Conservation (phyloP, 2,888 invertebrate genomes). For the Glyphotaelius pellucidus region DNA sequence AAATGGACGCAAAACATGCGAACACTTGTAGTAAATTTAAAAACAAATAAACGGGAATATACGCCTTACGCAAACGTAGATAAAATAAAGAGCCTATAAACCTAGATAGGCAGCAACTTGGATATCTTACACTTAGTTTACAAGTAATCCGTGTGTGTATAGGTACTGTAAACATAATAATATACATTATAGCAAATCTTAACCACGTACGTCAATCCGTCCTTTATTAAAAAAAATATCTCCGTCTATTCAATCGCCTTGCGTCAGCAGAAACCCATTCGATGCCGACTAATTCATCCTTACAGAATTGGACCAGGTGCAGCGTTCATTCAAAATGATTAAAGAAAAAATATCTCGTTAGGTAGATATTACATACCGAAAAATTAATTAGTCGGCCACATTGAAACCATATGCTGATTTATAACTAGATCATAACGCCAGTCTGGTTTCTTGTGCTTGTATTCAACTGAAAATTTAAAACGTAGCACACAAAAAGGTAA, state of each 20-base stretch:
- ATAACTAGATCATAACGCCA: neutral
- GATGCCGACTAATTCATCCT: neutral
- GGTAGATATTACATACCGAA: neutral
- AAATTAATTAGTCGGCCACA: neutral
- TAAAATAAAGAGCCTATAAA: neutral
- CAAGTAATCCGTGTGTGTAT: neutral
- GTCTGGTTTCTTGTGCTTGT: neutral
- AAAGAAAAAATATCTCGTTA: neutral
- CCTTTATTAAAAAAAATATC: neutral
- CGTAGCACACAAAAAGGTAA: neutral
- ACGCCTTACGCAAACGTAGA: neutral
- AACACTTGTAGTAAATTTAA: neutral
- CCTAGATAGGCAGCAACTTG: neutral
- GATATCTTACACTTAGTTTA: neutral
- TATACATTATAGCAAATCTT: neutral
- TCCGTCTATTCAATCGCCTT: neutral
- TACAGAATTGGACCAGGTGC: neutral
- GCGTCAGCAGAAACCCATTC: slow-evolving; percentile 2
- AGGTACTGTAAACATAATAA: neutral
- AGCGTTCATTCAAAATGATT: neutral
- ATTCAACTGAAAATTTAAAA: neutral
- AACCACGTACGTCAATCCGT: neutral
- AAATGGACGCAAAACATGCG: neutral
- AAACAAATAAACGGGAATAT: neutral
- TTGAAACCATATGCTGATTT: neutral